Evolutionary conservation across 2,888 invertebrate species (phyloP).

Genomic region (Heterodera filipjevi): DNA sequence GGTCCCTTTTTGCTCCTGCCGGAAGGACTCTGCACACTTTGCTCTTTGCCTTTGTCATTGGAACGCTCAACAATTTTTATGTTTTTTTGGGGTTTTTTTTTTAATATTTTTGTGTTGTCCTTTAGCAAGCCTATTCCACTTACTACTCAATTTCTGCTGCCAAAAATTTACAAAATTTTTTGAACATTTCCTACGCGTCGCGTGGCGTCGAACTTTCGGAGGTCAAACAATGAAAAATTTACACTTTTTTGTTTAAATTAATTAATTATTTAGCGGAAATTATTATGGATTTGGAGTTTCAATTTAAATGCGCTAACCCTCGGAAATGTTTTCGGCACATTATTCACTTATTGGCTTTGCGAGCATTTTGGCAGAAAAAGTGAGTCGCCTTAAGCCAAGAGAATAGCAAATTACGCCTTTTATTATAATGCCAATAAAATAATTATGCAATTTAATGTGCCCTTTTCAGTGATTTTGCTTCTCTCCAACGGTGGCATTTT

Average conservation of each 20-base stretch:
- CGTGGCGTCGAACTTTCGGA: constrained; percentile 6
- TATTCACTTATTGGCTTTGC: constrained; percentile 49
- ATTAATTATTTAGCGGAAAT: constrained; percentile 22
- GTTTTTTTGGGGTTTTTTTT: not conserved
- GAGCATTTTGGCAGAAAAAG: constrained; percentile 58
- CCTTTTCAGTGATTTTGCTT: constrained; percentile 12
- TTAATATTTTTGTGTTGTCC: not conserved
- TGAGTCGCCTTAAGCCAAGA: constrained; percentile 19
- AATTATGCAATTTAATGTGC: not conserved
- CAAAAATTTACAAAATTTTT: constrained; percentile 13
- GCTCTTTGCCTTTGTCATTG: not conserved
- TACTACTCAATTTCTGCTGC: constrained; percentile 26
- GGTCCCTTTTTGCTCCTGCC: not conserved
- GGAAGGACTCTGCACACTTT: not conserved
- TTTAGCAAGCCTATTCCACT: constrained; percentile 24
- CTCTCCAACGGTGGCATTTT: constrained; percentile 13
- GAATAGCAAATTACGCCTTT: not conserved
- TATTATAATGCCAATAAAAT: not conserved
- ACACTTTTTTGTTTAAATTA: not conserved
- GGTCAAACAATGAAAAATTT: not conserved
- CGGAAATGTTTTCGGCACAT: constrained; percentile 54
- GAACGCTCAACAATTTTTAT: constrained; percentile 16
- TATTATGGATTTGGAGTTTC: constrained; percentile 57
- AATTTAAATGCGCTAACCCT: constrained; percentile 55
- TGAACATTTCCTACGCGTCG: constrained; percentile 20